A percentile compares a stretch with the other conserved stretches of the same genome.
Conservation (phyloP, 2,113 vertebrate species). For the Hippopotamus amphibius region DNA sequence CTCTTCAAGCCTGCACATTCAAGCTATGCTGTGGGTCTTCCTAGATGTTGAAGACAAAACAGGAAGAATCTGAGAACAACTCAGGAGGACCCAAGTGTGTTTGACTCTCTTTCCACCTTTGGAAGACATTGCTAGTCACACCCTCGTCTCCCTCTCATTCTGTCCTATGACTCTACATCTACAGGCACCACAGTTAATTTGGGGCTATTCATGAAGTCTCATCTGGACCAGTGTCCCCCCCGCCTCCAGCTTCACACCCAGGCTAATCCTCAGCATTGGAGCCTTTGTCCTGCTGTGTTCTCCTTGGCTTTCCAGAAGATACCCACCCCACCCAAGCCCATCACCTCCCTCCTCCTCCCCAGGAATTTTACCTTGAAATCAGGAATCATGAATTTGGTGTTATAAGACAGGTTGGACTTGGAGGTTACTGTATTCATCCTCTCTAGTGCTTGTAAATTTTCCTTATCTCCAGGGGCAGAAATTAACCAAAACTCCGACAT, state of each 20-base stretch:
- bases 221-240: not conserved
- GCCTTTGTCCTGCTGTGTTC: not conserved
- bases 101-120: not conserved
- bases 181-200: not conserved
- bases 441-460: constrained; percentile 92
- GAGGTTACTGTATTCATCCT: constrained; percentile 91
- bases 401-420: constrained; percentile 92
- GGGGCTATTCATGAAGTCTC: not conserved
- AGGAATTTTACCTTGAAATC: constrained; percentile 93
- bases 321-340: not conserved
- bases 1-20: not conserved
- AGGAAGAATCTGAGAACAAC: not conserved
- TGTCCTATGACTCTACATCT: not conserved
- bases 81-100: not conserved
- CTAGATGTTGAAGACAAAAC: not conserved
- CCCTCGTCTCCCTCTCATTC: not conserved
- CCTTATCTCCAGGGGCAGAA: constrained; percentile 95
- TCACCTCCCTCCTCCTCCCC: not conserved
- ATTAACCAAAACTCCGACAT: constrained; percentile 97
- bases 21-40: fast-evolving
- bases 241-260: not conserved
- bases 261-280: not conserved
- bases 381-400: constrained; percentile 94
- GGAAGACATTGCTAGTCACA: not conserved
- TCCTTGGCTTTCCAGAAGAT: not conserved